Percentiles rank a stretch among this genome's conserved stretches.
These are phyloP conservation scores for Alces alces DNA, from an alignment of 2,113 vertebrate species.

Conservation along the genomic window DNA sequence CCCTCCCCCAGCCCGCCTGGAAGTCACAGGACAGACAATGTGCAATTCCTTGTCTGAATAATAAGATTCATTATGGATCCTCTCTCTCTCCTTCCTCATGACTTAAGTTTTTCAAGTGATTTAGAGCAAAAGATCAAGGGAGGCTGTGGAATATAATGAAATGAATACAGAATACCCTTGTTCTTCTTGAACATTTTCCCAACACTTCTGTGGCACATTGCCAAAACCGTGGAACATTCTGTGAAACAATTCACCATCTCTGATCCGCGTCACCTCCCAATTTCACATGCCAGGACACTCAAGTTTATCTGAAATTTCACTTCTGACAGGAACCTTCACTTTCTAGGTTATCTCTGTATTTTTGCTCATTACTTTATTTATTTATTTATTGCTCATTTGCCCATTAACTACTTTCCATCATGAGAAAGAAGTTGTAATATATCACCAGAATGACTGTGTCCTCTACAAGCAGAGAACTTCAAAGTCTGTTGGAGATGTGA, in stretches of 20 bases:
- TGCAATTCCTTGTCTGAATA: background rate
- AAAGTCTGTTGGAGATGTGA: background rate
- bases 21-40: background rate
- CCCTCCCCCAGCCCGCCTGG: accelerated
- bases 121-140: background rate
- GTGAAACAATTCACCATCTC: background rate
- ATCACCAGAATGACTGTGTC: background rate
- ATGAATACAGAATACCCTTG: background rate
- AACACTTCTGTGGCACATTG: background rate
- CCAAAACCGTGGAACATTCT: background rate
- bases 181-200: background rate
- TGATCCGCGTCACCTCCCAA: background rate
- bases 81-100: background rate
- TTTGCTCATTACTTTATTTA: background rate
- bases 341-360: background rate
- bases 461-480: background rate
- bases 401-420: background rate
- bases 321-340: background rate
- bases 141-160: background rate
- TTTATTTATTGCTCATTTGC: background rate
- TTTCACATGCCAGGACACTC: background rate
- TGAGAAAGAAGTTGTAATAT: background rate
- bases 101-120: background rate
- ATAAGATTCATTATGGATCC: background rate
- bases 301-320: background rate